Evolutionary conservation across 2,113 vertebrate species (phyloP).

Genomic region (Hippocampus abdominalis): DNA sequence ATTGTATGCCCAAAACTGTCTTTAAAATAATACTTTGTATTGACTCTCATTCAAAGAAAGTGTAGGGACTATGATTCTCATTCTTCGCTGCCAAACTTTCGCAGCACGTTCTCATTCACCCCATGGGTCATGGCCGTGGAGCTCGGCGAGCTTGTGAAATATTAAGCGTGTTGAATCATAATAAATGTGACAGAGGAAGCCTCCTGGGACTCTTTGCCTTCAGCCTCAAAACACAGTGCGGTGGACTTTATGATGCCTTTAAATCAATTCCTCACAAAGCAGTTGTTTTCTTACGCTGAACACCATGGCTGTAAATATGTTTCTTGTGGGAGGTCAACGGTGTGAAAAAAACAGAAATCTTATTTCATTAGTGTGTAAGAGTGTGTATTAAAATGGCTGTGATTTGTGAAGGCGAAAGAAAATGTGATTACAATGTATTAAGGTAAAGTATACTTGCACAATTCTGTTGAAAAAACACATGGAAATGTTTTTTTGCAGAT

Average conservation of each 20-base stretch:
- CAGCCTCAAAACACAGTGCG: conserved; percentile 30
- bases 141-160: conserved; percentile 38
- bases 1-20: not conserved
- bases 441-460: not conserved
- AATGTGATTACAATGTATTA: not conserved
- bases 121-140: conserved; percentile 32
- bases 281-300: conserved; percentile 10
- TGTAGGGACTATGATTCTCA: not conserved
- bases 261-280: conserved; percentile 40
- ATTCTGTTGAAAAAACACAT: not conserved
- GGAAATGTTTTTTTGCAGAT: not conserved
- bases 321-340: conserved; percentile 2
- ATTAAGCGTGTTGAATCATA: conserved; percentile 54
- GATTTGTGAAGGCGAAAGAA: not conserved
- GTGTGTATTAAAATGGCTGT: not conserved
- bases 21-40: not conserved
- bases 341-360: not conserved
- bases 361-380: not conserved
- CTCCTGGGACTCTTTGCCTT: conserved; percentile 38
- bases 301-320: not conserved
- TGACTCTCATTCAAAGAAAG: not conserved
- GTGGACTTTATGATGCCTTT: conserved; percentile 40
- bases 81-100: conserved; percentile 27
- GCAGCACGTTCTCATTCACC: conserved; percentile 50
- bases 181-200: conserved; percentile 54